Percentiles rank a stretch among this genome's conserved stretches.
Conservation (phyloP, 2,113 vertebrate genomes). For the Barbus barbus region DNA sequence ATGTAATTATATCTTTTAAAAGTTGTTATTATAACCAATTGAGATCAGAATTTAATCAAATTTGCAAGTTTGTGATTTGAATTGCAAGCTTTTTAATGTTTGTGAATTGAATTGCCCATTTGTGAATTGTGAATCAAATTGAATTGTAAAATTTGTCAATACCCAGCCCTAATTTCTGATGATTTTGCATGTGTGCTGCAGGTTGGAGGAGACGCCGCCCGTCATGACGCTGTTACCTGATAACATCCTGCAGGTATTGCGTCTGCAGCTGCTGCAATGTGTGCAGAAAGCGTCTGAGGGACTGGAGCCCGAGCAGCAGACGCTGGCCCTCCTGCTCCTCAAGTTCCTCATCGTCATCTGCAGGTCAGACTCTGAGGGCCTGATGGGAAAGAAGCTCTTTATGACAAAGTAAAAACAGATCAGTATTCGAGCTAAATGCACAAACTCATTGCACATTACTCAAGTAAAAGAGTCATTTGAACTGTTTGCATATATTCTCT, state of each 20-base stretch:
- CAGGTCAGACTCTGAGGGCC: constrained; percentile 77
- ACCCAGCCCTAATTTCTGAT: neutral
- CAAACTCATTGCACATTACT: neutral
- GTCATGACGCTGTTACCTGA: constrained; percentile 93
- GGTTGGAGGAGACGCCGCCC: constrained; percentile 90
- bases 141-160: no score
- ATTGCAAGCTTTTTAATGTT: no score
- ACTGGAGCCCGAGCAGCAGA: constrained; percentile 91
- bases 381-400: neutral
- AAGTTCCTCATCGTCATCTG: constrained; percentile 97
- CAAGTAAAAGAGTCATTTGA: no score
- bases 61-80: neutral
- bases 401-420: neutral
- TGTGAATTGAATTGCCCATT: neutral
- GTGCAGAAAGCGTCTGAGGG: constrained; percentile 95
- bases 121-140: no score
- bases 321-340: constrained; percentile 87
- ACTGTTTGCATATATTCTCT: neutral
- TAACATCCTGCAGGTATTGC: constrained; percentile 95
- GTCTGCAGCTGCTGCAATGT: constrained; percentile 91
- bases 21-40: neutral
- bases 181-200: constrained; percentile 57
- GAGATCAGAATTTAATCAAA: neutral
- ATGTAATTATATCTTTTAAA: neutral
- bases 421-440: no score